Evolutionary conservation across 1,140 invertebrate genomes (phyloP).

Genomic region (Listronotus oregonensis): DNA sequence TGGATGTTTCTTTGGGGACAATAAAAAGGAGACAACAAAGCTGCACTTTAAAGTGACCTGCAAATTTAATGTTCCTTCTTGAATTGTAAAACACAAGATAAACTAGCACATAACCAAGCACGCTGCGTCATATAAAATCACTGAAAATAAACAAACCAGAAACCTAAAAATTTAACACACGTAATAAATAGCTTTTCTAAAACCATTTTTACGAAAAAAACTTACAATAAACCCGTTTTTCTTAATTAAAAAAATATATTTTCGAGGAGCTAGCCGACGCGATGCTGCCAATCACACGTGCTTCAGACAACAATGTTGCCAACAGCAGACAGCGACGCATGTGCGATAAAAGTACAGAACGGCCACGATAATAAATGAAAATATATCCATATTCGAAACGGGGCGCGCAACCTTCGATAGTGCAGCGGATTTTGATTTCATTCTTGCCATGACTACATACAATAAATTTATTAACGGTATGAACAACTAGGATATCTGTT

Average conservation of each 20-base stretch:
- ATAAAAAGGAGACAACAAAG: neutral
- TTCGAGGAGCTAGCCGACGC: conserved; percentile 39
- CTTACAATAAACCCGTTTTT: conserved; percentile 42
- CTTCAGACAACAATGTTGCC: conserved; percentile 51
- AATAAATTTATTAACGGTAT: too few species aligned
- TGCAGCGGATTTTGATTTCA: too few species aligned
- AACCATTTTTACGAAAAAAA: conserved; percentile 17
- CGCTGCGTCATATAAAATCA: neutral
- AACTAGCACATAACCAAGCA: conserved; percentile 24
- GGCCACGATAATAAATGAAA: too few species aligned
- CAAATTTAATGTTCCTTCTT: conserved; percentile 1
- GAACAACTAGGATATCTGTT: too few species aligned
- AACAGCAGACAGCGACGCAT: conserved; percentile 39
- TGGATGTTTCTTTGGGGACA: neutral
- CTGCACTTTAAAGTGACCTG: conserved; percentile 14
- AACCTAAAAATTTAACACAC: neutral
- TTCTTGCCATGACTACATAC: too few species aligned
- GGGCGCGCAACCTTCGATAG: too few species aligned
- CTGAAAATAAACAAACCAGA: neutral
- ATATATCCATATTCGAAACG: too few species aligned
- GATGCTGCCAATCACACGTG: conserved; percentile 43
- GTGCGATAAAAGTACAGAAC: neutral
- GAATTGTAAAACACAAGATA: conserved; percentile 16
- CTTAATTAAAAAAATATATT: conserved; percentile 34
- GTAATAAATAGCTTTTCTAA: neutral